Evolutionary conservation across 1,140 invertebrate species (phyloP).

Genomic region (Yoshiicerus persimilis): DNA sequence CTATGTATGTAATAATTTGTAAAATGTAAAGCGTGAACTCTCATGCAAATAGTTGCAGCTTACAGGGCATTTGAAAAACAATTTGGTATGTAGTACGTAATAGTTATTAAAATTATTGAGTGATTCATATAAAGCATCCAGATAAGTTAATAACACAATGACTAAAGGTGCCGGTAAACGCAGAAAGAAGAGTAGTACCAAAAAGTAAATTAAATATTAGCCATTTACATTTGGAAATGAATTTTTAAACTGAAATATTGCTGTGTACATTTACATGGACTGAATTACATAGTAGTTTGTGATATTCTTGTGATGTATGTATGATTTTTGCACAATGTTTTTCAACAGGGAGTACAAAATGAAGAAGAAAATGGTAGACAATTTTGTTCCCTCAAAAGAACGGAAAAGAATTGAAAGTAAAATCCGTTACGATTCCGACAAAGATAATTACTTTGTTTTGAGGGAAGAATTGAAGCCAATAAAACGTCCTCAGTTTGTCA

Average conservation of each 20-base stretch:
- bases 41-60: no score
- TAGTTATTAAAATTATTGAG: not conserved
- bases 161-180: not conserved
- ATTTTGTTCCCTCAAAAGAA: slow-evolving; percentile 92
- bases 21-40: no score
- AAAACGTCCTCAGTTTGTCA: not conserved
- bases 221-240: no score
- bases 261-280: no score
- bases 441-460: not conserved
- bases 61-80: no score
- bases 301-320: no score
- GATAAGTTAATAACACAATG: not conserved
- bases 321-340: no score
- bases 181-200: not conserved
- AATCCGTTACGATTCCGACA: slow-evolving; percentile 53
- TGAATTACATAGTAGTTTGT: no score
- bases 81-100: no score
- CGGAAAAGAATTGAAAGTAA: slow-evolving; percentile 77
- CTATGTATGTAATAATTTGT: no score
- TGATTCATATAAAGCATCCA: not conserved
- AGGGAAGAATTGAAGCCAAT: not conserved
- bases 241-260: no score
- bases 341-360: slow-evolving; percentile 71
- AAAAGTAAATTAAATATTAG: slow-evolving; percentile 23
- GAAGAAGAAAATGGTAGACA: slow-evolving; percentile 89